phyloP scores from a whole-genome alignment of 2,888 invertebrate species.

The Oscheius sp. region DNA sequence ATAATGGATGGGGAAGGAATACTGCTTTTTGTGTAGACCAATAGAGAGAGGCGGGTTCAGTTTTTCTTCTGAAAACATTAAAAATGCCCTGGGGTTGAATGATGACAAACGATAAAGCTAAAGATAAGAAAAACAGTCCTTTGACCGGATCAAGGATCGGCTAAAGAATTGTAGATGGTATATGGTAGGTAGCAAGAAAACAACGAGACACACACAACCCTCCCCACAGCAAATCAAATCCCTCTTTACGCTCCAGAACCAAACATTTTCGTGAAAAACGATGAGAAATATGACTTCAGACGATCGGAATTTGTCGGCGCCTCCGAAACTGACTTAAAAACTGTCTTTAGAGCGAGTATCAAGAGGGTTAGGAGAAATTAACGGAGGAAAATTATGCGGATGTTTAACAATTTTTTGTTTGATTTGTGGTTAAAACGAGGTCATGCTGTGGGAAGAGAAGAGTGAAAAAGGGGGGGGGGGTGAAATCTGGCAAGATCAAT shows the following conservation, averaged over 20 bases:
- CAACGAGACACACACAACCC: background rate
- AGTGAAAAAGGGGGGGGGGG: constrained; percentile 1
- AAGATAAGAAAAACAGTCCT: no score
- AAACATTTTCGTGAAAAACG: constrained; percentile 33
- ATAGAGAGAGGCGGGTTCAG: no score
- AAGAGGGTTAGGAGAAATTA: background rate
- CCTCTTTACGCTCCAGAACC: background rate
- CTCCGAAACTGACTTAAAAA: background rate
- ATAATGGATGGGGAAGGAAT: no score
- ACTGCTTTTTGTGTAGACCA: no score
- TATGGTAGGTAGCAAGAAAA: no score
- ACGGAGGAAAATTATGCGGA: background rate
- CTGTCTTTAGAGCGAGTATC: background rate
- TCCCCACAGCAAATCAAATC: background rate
- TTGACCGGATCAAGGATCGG: no score
- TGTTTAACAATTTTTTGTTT: background rate
- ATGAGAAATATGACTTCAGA: constrained; percentile 29
- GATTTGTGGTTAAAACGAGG: background rate
- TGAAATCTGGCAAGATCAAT: background rate
- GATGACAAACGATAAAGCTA: no score
- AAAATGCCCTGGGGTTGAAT: no score
- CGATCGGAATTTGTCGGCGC: constrained; percentile 22
- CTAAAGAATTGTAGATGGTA: no score
- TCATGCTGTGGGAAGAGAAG: background rate
- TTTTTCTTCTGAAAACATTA: no score